Evolutionary conservation across 2,113 vertebrate species (phyloP), one percentile per base, ranked within the genome.

Genomic region (Scomber japonicus): DNA sequence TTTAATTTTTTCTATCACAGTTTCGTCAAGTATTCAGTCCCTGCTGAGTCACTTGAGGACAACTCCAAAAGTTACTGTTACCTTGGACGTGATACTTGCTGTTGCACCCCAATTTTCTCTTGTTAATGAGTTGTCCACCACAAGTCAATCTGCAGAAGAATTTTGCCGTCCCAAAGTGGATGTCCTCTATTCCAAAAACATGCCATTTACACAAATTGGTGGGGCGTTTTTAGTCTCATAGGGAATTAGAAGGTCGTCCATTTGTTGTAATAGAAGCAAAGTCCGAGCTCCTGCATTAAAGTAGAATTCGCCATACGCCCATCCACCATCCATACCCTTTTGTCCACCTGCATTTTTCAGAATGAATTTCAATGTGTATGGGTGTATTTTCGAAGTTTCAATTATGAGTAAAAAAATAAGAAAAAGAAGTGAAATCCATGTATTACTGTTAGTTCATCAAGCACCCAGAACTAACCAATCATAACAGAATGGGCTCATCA

Each of bases 11-110:
- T 75, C 17, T 53, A 31, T 15, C 14, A 59, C 11, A 64, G 31
- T 84, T 81, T 84, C 13, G 78, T 83, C 35, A 73, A 68, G 17
- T 83, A 57, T 82, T 84, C 59, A 67, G 14, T 67, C 16, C 2
- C 44, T 46, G 65, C 75, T 66, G 51, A 84, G 68, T 80, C 5
- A 55, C 9, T 68, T 30, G 17, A 66, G 72, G 17, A 64, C 46
- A 73, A 31, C 51, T 70, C 19, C 1, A 71, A 71, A 88, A 80
- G 53, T 62, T 71, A 19, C 27, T 63, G 30, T 82, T 77, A 80
- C 71, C 81, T 87, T 81, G 79, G 30, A 65, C 59, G 19, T 56
- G 21, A 57, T 62, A 30, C 31, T 64, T 35, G 12, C 27, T 53
- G 8, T 8, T 21, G 13, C 16, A 15, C 17, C 56, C 11, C 15